Percentiles rank a stretch among this genome's conserved stretches.
Evolutionary conservation across 1,140 invertebrate species (phyloP).

Genomic region (Sipha flava): DNA sequence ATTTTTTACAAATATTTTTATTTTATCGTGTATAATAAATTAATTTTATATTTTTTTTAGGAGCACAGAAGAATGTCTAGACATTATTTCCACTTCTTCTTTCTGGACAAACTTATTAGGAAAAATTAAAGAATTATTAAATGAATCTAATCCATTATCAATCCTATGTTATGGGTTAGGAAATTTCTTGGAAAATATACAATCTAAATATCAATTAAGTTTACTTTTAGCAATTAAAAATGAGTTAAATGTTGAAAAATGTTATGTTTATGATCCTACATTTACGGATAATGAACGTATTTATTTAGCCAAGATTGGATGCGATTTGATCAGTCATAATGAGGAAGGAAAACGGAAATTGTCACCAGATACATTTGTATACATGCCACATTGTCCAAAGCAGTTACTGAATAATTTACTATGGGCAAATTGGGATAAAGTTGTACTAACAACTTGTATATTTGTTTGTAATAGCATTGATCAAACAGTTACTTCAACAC

Average conservation of each 20-base stretch:
- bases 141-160: neutral
- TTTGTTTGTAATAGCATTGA: constrained; percentile 34
- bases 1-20: neutral
- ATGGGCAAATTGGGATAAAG: constrained; percentile 32
- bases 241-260: constrained; percentile 15
- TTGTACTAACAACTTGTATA: constrained; percentile 16
- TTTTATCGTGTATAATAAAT: neutral
- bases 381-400: constrained; percentile 34
- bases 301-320: constrained; percentile 11
- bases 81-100: neutral
- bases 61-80: constrained; percentile 29
- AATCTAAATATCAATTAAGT: constrained; percentile 32
- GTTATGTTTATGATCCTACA: constrained; percentile 34
- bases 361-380: constrained; percentile 23
- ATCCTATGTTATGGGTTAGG: constrained; percentile 34
- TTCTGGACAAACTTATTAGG: constrained; percentile 9
- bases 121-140: constrained; percentile 2
- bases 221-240: constrained; percentile 33
- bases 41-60: constrained; percentile 8
- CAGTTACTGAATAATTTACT: constrained; percentile 34
- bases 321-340: constrained; percentile 19
- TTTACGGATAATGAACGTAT: constrained; percentile 29
- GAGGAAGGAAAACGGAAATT: constrained; percentile 29
- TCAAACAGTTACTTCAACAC: constrained; percentile 21
- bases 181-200: constrained; percentile 33